Base-by-base conservation (phyloP, 2,113 vertebrate species). In the Eclectus roratus region DNA sequence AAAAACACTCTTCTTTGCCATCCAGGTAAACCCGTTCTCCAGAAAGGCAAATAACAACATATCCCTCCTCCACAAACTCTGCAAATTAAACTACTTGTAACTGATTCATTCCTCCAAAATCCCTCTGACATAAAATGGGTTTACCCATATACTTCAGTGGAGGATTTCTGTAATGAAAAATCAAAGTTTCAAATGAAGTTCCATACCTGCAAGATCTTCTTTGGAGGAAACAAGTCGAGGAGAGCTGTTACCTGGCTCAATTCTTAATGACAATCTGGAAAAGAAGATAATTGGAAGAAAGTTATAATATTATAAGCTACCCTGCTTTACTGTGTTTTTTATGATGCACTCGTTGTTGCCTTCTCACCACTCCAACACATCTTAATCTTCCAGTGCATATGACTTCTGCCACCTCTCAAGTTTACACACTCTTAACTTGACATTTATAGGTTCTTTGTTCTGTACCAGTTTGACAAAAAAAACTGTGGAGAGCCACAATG, bases 171-270 rank as follows among this genome's bases (percentile, higher is more conserved):
- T 55, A 90, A 88, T 13, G 41, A 35, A 39, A 83, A 84, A 13
- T 85, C 41, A 66, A 80, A 61, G 74, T 91, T 80, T 91, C 43
- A 96, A 93, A 85, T 47, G 2, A 76, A 61, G 11, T 91, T 93
- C 82, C 9, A 44, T 98, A 99, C 99, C 99, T 98, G 99, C 98
- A 64, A 99, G 97, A 91, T 99, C 99, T 98, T 99, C 99, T 96
- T 99, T 99, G 79, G 99, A 99, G 21, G 99, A 99, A 80, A 98
- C 98, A 39, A 99, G 98, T 88, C 99, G 98, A 23, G 99, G 99
- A 72, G 99, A 99, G 93, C 98, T 99, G 97, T 98, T 99, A 93
- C 99, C 99, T 35, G 99, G 99, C 95, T 99, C 99, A 58, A 99
- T 99, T 98, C 98, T 98, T 97, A 99, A 97, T 46, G 99, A 99